Percentiles rank a stretch among this genome's conserved stretches.
phyloP scores from a whole-genome alignment of 2,888 invertebrate genomes.

The Sarcophaga caerulescens region DNA sequence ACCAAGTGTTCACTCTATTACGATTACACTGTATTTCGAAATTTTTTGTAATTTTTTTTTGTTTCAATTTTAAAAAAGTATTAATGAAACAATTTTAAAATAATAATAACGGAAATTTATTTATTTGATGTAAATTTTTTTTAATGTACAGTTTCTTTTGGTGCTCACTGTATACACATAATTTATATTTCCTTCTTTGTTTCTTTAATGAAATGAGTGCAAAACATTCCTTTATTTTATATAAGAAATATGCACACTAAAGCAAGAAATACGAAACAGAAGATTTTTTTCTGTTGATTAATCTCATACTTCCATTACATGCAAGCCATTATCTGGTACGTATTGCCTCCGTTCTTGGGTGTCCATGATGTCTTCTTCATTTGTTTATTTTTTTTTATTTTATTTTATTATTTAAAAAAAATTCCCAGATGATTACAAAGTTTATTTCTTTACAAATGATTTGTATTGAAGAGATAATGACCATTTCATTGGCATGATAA shows the following conservation, averaged over 20 bases:
- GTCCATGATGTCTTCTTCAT: constrained; percentile 47
- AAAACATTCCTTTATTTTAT: not conserved
- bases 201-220: not conserved
- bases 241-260: not conserved
- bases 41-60: too few species aligned
- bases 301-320: not conserved
- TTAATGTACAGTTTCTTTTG: too few species aligned
- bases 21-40: too few species aligned
- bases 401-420: constrained; percentile 36
- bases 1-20: too few species aligned
- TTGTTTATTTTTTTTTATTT: constrained; percentile 20
- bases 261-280: not conserved
- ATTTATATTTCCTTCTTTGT: not conserved
- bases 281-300: constrained; percentile 2
- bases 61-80: too few species aligned
- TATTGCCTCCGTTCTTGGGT: constrained; percentile 54
- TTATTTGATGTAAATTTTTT: too few species aligned
- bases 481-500: not conserved
- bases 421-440: constrained; percentile 54
- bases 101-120: too few species aligned
- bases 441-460: constrained; percentile 46
- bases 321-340: not conserved
- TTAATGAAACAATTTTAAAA: too few species aligned
- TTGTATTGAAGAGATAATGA: constrained; percentile 42
- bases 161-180: not conserved